Percentiles rank a stretch among this genome's conserved stretches.
Evolutionary conservation across 2,797 vertebrate genomes (phyloP).

Genomic region (Halcyon smyrnensis): DNA sequence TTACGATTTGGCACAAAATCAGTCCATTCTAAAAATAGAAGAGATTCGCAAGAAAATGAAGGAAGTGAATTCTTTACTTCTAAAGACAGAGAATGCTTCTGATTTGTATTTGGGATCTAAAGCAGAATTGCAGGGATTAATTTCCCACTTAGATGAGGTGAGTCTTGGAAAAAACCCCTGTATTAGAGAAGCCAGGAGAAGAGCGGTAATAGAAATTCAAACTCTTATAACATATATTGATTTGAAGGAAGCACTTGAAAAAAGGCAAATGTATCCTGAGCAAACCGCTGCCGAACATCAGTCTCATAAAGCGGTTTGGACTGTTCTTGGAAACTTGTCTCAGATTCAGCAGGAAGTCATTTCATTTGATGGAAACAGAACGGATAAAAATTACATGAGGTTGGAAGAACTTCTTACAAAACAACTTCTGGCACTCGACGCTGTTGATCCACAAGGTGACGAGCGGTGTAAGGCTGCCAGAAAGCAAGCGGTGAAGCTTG

Average conservation of each 20-base stretch:
- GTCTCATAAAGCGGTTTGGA: constrained; percentile 87
- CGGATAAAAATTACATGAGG: constrained; percentile 94
- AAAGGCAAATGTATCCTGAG: constrained; percentile 69
- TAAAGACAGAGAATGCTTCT: constrained; percentile 82
- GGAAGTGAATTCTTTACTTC: constrained; percentile 85
- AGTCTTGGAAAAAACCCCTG: constrained; percentile 94
- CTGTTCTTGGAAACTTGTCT: constrained; percentile 87
- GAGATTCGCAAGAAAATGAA: constrained; percentile 86
- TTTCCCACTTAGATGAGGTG: constrained; percentile 91
- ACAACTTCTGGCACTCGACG: constrained; percentile 93
- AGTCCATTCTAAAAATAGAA: constrained; percentile 95
- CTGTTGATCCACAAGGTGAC: constrained; percentile 93
- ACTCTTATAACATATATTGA: constrained; percentile 92
- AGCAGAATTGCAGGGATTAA: constrained; percentile 90
- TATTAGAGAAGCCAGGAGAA: constrained; percentile 94
- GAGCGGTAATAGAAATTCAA: constrained; percentile 94
- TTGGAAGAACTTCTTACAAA: constrained; percentile 97
- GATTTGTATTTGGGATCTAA: constrained; percentile 89
- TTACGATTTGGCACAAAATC: constrained; percentile 93
- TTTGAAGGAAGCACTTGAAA: constrained; percentile 88
- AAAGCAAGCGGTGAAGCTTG: constrained; percentile 95
- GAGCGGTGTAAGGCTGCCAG: constrained; percentile 89
- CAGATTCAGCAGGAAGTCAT: constrained; percentile 93
- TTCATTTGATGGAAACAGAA: constrained; percentile 91
- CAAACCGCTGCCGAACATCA: constrained; percentile 78